Percentiles rank a stretch among this genome's conserved stretches.
Conservation (phyloP, 1,140 invertebrate genomes). For the Zophobas morio region DNA sequence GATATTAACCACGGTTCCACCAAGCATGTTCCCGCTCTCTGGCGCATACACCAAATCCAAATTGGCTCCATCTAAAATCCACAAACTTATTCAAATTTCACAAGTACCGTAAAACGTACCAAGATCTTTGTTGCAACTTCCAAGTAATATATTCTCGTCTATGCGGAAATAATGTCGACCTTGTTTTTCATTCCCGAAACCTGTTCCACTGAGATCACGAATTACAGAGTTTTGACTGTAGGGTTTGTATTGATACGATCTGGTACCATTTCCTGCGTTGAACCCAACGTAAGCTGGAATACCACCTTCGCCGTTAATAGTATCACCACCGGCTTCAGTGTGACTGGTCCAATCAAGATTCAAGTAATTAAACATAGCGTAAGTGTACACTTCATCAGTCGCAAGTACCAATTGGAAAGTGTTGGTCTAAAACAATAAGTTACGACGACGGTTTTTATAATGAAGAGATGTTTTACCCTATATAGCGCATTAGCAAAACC, state of each 20-base stretch:
- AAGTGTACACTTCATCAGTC: conserved; percentile 95
- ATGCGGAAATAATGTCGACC: conserved; percentile 95
- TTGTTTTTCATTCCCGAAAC: conserved; percentile 89
- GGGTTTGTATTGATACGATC: conserved; percentile 90
- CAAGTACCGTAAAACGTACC: conserved; percentile 69
- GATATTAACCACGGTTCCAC: conserved; percentile 94
- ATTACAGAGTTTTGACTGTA: conserved; percentile 91
- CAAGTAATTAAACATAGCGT: conserved; percentile 95
- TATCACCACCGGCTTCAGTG: conserved; percentile 92
- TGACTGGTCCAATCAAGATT: conserved; percentile 92
- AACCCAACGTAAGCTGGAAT: conserved; percentile 93
- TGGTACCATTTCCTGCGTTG: conserved; percentile 95
- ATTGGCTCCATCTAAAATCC: conserved; percentile 79
- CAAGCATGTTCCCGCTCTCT: conserved; percentile 95
- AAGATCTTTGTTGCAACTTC: conserved; percentile 92
- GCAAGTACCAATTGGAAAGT: conserved; percentile 95
- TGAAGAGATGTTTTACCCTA: conserved; percentile 71
- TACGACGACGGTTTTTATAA: neutral
- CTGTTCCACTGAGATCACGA: conserved; percentile 84
- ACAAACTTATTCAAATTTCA: neutral
- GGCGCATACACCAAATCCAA: conserved; percentile 90
- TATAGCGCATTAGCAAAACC: conserved; percentile 86
- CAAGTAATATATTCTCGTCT: conserved; percentile 94
- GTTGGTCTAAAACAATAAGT: conserved; percentile 80
- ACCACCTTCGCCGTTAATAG: conserved; percentile 88